These are phyloP conservation scores for Drosophila nannoptera DNA, from an alignment of 1,140 invertebrate genomes.

Conservation along the genomic window DNA sequence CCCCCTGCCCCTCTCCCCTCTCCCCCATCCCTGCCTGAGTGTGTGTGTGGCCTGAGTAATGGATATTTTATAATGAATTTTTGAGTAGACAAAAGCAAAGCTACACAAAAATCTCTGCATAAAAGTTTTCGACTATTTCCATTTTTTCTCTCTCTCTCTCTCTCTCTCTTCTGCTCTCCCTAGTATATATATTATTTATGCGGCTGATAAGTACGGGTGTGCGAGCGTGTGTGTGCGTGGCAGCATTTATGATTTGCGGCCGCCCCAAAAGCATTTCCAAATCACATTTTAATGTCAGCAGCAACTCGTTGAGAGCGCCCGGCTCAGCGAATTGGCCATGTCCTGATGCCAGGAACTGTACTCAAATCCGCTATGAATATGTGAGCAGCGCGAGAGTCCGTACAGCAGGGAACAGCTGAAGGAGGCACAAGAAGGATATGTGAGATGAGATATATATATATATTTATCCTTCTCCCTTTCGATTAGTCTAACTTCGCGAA, in stretches of 20 bases:
- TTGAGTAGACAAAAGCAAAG: slow-evolving; percentile 40
- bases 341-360: neutral
- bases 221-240: neutral
- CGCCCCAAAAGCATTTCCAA: slow-evolving; percentile 10
- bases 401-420: too few relatives aligned
- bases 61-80: slow-evolving; percentile 70
- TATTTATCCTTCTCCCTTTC: too few relatives aligned
- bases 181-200: slow-evolving; percentile 28
- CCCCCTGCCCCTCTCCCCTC: neutral
- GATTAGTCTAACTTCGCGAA: too few relatives aligned
- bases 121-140: slow-evolving; percentile 28
- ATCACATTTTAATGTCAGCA: slow-evolving; percentile 19
- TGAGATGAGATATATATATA: too few relatives aligned
- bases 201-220: too few relatives aligned
- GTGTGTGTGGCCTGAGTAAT: slow-evolving; percentile 56
- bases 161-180: neutral
- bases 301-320: neutral
- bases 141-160: slow-evolving; percentile 13
- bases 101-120: slow-evolving; percentile 25
- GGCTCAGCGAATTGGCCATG: neutral
- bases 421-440: too few relatives aligned
- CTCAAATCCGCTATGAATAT: neutral
- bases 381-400: too few relatives aligned
- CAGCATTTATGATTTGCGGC: slow-evolving; percentile 30
- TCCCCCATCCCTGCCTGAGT: neutral